phyloP scores from a whole-genome alignment of 2,888 invertebrate genomes.

The Coronaproctus castanopsis region DNA sequence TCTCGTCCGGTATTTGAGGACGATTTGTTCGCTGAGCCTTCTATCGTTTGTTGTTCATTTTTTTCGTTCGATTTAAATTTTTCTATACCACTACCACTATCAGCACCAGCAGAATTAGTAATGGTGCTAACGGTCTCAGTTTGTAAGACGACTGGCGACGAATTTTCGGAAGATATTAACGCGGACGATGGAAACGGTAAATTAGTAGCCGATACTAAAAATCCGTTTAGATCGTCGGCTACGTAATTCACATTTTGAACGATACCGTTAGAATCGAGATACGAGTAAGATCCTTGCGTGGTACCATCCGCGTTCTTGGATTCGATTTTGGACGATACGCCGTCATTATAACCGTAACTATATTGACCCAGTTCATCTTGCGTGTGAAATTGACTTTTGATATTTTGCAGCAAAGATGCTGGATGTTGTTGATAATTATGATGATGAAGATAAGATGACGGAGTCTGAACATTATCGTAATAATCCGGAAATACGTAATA shows the following conservation, averaged over 20 bases:
- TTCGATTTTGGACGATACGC: constrained; percentile 25
- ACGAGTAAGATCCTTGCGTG: constrained; percentile 29
- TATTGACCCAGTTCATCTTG: constrained; percentile 29
- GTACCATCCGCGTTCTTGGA: constrained; percentile 26
- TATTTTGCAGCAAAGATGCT: constrained; percentile 11
- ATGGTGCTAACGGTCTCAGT: not conserved
- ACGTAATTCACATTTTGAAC: constrained; percentile 28
- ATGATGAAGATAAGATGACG: constrained; percentile 5
- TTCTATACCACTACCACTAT: constrained; percentile 30
- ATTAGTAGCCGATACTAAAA: constrained; percentile 30
- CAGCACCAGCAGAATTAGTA: constrained; percentile 22
- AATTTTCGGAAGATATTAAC: not conserved
- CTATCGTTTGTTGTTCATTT: constrained; percentile 19
- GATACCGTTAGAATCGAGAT: constrained; percentile 28
- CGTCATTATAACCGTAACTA: constrained; percentile 27
- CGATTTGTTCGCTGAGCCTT: constrained; percentile 23
- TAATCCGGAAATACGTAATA: constrained; percentile 12
- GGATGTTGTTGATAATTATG: constrained; percentile 2
- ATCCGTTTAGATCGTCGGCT: constrained; percentile 29
- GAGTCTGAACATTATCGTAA: not conserved
- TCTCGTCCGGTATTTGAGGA: constrained; percentile 24
- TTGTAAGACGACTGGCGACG: not conserved
- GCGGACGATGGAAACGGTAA: constrained; percentile 26
- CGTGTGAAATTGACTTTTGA: constrained; percentile 20
- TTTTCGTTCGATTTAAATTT: constrained; percentile 24